phyloP scores from a whole-genome alignment of 1,140 invertebrate genomes.

The Zaprionus nigranus region DNA sequence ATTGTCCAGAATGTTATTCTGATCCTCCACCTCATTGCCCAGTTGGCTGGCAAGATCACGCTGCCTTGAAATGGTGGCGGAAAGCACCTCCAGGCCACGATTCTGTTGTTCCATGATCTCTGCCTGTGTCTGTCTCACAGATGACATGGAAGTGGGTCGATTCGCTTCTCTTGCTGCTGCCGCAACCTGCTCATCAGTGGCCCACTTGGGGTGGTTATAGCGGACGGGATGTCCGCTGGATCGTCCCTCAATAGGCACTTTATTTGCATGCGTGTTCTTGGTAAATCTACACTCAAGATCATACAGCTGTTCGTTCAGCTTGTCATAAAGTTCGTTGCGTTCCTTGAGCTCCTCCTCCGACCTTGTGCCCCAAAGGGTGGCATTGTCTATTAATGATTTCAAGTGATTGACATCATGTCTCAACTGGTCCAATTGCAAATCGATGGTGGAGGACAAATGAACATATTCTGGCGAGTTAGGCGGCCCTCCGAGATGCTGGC shows the following conservation, averaged over 20 bases:
- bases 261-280: constrained; percentile 35
- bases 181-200: constrained; percentile 68
- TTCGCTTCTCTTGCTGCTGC: constrained; percentile 82
- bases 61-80: constrained; percentile 91
- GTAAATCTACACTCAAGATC: constrained; percentile 43
- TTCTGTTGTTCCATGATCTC: constrained; percentile 89
- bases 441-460: constrained; percentile 86
- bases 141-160: constrained; percentile 43
- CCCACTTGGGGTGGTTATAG: no score
- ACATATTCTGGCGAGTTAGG: constrained; percentile 81
- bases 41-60: constrained; percentile 91
- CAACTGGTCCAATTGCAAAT: constrained; percentile 88
- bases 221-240: no score
- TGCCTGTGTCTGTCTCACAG: constrained; percentile 76
- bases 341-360: constrained; percentile 47
- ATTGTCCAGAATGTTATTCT: constrained; percentile 93
- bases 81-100: constrained; percentile 90
- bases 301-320: constrained; percentile 46
- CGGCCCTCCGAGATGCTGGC: constrained; percentile 85
- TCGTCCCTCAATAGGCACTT: no score
- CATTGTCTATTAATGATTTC: constrained; percentile 86
- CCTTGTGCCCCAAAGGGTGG: constrained; percentile 68
- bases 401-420: constrained; percentile 87
- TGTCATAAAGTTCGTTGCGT: constrained; percentile 54
- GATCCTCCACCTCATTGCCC: constrained; percentile 90